These are phyloP conservation scores for Anas bernieri DNA, from an alignment of 2,797 vertebrate species.

Conservation along the genomic window DNA sequence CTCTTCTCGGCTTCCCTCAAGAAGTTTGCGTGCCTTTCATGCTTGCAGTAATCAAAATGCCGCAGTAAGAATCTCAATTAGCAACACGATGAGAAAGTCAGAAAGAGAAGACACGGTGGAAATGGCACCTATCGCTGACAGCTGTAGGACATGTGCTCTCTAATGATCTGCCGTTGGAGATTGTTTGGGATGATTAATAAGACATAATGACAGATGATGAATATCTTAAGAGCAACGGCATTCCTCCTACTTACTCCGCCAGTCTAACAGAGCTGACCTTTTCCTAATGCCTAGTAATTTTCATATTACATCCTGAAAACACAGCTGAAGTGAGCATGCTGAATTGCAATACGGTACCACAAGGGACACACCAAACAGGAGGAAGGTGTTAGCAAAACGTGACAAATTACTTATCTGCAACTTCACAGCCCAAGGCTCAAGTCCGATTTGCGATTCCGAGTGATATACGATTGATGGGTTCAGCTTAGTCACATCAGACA, in stretches of 20 bases:
- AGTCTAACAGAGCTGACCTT: conserved; percentile 54
- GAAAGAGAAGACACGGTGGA: neutral
- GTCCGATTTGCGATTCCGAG: conserved; percentile 29
- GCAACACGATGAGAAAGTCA: neutral
- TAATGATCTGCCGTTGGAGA: neutral
- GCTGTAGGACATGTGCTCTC: neutral
- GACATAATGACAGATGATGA: conserved; percentile 41
- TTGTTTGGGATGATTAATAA: conserved; percentile 39
- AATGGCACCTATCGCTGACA: neutral
- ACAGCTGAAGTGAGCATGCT: neutral
- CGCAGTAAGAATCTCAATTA: neutral
- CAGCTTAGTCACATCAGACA: conserved; percentile 33
- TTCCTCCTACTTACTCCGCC: conserved; percentile 20
- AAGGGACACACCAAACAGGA: neutral
- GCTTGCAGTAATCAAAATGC: neutral
- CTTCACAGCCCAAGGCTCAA: neutral
- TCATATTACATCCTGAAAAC: conserved; percentile 30
- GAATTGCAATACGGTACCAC: neutral
- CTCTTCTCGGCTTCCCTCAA: neutral
- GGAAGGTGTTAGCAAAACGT: neutral
- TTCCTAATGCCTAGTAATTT: conserved; percentile 47
- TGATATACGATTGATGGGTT: conserved; percentile 34
- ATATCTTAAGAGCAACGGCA: neutral
- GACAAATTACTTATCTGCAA: conserved; percentile 1
- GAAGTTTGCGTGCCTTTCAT: fast-evolving